These are phyloP conservation scores for Clarias macrocephalus DNA, from an alignment of 2,113 vertebrate species.

Conservation along the genomic window DNA sequence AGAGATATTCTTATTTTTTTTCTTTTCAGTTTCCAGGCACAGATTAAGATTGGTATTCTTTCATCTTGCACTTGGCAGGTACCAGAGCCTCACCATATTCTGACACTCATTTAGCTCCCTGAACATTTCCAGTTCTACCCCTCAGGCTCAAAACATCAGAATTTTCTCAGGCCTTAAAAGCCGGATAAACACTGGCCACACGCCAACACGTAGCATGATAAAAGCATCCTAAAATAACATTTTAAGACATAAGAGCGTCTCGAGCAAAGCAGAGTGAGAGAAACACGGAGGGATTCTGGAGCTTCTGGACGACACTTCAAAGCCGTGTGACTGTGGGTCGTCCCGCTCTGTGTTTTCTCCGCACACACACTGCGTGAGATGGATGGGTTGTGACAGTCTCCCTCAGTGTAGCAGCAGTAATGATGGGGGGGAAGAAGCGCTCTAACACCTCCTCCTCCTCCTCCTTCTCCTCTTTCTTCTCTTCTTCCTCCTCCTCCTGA, in stretches of 20 bases:
- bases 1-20: not conserved
- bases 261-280: not conserved
- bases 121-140: slow-evolving; percentile 12
- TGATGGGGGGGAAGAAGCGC: slow-evolving; percentile 32
- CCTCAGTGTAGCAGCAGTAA: slow-evolving; percentile 34
- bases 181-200: slow-evolving; percentile 4
- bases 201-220: slow-evolving; percentile 20
- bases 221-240: slow-evolving; percentile 17
- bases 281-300: not conserved
- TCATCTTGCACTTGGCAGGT: slow-evolving; percentile 13
- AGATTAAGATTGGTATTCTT: not conserved
- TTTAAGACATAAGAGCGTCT: slow-evolving; percentile 25
- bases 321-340: slow-evolving; percentile 7
- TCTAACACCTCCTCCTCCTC: not conserved
- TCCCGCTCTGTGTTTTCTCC: slow-evolving; percentile 13
- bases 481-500: not conserved
- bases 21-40: not conserved
- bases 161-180: slow-evolving; percentile 30
- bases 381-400: slow-evolving; percentile 48
- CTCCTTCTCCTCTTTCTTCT: slow-evolving; percentile 3
- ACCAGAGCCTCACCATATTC: not conserved
- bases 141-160: slow-evolving; percentile 8
- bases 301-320: slow-evolving; percentile 45
- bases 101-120: slow-evolving; percentile 26
- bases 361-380: slow-evolving; percentile 27